Conservation (phyloP, 2,888 invertebrate genomes). For the Thymelicus lineola region DNA sequence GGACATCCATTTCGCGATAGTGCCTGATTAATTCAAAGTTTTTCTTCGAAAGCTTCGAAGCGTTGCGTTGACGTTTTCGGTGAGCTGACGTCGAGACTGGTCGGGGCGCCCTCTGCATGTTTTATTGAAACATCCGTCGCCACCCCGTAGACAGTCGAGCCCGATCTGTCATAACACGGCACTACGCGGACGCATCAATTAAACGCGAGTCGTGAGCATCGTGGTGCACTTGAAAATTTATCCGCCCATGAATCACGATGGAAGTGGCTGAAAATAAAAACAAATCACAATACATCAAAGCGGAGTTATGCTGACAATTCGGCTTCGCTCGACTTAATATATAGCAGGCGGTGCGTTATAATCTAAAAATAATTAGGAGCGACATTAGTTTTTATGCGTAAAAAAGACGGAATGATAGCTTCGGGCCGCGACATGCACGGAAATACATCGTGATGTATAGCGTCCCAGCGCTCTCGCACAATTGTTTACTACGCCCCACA, state of each 20-base stretch:
- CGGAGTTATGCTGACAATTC: conserved; percentile 84
- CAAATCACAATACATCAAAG: conserved; percentile 83
- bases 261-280: conserved; percentile 80
- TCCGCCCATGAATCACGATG: conserved; percentile 79
- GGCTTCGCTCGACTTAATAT: conserved; percentile 79
- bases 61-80: conserved; percentile 69
- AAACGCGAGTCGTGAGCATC: conserved; percentile 70
- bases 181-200: conserved; percentile 73
- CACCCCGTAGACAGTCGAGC: conserved; percentile 52
- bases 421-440: conserved; percentile 69
- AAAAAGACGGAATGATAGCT: conserved; percentile 76
- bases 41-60: conserved; percentile 74
- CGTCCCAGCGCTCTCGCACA: conserved; percentile 63
- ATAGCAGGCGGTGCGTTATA: conserved; percentile 82
- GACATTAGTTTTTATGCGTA: conserved; percentile 84
- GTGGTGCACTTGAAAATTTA: conserved; percentile 75
- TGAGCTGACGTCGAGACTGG: conserved; percentile 39
- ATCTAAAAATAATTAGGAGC: conserved; percentile 85
- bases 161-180: conserved; percentile 71
- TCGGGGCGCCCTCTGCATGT: conserved; percentile 14
- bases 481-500: conserved; percentile 65
- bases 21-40: conserved; percentile 79
- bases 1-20: conserved; percentile 70
- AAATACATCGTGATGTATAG: conserved; percentile 81
- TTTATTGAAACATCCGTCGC: conserved; percentile 27